Evolutionary conservation across 2,888 invertebrate species (phyloP).

Genomic region (Deilephila elpenor): DNA sequence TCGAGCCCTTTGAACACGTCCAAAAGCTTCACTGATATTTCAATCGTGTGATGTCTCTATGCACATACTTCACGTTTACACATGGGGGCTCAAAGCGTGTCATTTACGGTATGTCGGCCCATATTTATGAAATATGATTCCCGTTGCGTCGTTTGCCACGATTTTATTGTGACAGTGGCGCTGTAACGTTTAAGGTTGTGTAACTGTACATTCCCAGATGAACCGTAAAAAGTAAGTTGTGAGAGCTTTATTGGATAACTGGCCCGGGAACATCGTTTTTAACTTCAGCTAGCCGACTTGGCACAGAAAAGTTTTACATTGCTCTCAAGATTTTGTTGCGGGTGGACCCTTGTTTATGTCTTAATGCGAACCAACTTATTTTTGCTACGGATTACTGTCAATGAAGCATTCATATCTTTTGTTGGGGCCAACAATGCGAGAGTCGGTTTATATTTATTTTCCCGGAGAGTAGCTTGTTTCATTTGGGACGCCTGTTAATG

Average conservation of each 20-base stretch:
- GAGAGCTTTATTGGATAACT: slow-evolving; percentile 69
- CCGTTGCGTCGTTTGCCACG: slow-evolving; percentile 41
- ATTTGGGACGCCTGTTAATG: neutral
- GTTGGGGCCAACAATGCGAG: neutral
- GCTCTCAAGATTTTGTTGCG: slow-evolving; percentile 43
- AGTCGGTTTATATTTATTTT: slow-evolving; percentile 5
- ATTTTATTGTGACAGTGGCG: slow-evolving; percentile 41
- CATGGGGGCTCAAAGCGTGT: slow-evolving; percentile 5
- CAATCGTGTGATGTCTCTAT: neutral
- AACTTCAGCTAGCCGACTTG: slow-evolving; percentile 56
- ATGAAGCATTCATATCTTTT: slow-evolving; percentile 3
- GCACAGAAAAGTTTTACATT: slow-evolving; percentile 54
- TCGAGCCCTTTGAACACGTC: neutral
- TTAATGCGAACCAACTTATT: neutral
- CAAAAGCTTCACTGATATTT: neutral
- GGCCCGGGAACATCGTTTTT: slow-evolving; percentile 63
- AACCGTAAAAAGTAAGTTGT: slow-evolving; percentile 62
- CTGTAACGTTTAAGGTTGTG: slow-evolving; percentile 50
- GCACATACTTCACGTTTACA: neutral
- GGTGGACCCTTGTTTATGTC: slow-evolving; percentile 20
- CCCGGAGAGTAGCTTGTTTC: neutral
- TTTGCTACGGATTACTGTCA: neutral
- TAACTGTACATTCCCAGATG: slow-evolving; percentile 53
- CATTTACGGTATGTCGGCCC: slow-evolving; percentile 18
- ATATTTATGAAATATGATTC: slow-evolving; percentile 22